Evolutionary conservation across 1,140 invertebrate genomes (phyloP).

Genomic region (Trigoniulus corallinus): DNA sequence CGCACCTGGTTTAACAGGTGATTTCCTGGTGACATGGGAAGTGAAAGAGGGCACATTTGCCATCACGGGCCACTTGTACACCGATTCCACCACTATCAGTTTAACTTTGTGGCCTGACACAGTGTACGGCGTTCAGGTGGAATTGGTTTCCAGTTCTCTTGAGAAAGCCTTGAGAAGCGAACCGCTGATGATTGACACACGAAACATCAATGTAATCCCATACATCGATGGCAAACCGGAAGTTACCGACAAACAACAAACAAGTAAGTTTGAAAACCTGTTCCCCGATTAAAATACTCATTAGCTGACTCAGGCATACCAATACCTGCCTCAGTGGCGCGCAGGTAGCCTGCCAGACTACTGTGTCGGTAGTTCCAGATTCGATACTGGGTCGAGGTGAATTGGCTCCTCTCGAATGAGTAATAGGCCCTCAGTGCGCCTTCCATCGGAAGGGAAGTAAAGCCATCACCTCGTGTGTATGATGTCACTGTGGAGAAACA

Average conservation of each 20-base stretch:
- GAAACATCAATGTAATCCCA: not conserved
- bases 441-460: too few relatives aligned
- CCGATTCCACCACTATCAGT: conserved; percentile 54
- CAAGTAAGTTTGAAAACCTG: not conserved
- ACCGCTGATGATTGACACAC: conserved; percentile 15
- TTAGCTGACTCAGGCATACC: not conserved
- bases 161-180: conserved; percentile 11
- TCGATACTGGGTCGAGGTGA: not conserved
- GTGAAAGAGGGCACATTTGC: conserved; percentile 48
- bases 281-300: not conserved
- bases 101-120: conserved; percentile 61
- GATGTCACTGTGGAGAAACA: too few relatives aligned
- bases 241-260: not conserved
- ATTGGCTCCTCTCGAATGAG: not conserved
- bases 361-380: not conserved
- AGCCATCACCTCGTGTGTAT: too few relatives aligned
- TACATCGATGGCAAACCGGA: not conserved
- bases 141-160: conserved; percentile 15
- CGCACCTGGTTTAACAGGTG: conserved; percentile 13
- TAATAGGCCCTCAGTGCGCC: too few relatives aligned
- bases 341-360: not conserved
- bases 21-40: conserved; percentile 63
- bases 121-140: conserved; percentile 54
- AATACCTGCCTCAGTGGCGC: not conserved
- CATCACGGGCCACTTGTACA: conserved; percentile 64